These are phyloP conservation scores for Aporophyla nigra DNA, from an alignment of 2,888 invertebrate genomes.

Conservation along the genomic window DNA sequence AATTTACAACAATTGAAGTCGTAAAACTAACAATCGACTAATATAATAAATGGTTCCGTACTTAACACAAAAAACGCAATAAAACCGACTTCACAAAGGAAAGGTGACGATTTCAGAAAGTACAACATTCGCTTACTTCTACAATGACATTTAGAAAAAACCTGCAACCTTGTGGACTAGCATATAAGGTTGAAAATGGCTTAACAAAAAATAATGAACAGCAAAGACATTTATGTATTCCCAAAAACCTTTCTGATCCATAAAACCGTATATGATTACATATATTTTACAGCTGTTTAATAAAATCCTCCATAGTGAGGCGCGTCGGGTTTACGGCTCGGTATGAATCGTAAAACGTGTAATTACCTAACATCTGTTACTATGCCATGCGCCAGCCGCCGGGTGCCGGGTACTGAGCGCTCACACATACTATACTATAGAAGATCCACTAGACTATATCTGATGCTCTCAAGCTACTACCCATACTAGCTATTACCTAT, in stretches of 20 bases:
- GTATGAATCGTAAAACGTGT: constrained; percentile 63
- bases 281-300: constrained; percentile 74
- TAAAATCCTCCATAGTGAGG: constrained; percentile 74
- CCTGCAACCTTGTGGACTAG: accelerated
- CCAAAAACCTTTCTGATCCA: constrained; percentile 66
- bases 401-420: too few species aligned
- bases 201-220: not conserved
- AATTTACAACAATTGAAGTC: constrained; percentile 47
- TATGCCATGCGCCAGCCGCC: constrained; percentile 22
- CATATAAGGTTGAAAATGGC: constrained; percentile 5
- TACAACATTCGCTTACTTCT: constrained; percentile 27
- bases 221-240: constrained; percentile 39
- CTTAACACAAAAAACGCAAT: constrained; percentile 53
- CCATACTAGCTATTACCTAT: too few species aligned
- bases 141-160: constrained; percentile 1
- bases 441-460: not conserved
- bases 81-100: constrained; percentile 60
- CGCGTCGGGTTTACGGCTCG: constrained; percentile 61
- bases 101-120: constrained; percentile 64
- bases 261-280: constrained; percentile 71
- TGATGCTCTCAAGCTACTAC: not conserved
- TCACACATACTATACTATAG: not conserved
- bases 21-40: constrained; percentile 62
- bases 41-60: constrained; percentile 54
- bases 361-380: constrained; percentile 70